phyloP scores from a whole-genome alignment of 2,888 invertebrate genomes.

The Acrobasis repandana region DNA sequence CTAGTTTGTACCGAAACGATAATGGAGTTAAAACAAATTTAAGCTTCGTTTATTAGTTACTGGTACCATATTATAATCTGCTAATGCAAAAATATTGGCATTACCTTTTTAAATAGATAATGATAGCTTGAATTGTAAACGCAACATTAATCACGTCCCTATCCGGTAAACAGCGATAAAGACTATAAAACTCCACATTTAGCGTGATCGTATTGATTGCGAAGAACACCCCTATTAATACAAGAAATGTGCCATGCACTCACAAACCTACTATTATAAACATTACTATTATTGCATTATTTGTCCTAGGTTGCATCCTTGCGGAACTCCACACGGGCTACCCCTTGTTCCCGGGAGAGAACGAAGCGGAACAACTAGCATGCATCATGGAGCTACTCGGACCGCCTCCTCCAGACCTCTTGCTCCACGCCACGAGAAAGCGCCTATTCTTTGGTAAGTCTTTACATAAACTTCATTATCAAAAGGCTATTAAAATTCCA shows the following conservation, averaged over 20 bases:
- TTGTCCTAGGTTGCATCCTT: slow-evolving; percentile 91
- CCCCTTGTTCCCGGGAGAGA: slow-evolving; percentile 97
- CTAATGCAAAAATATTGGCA: too few relatives aligned
- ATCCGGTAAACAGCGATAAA: too few relatives aligned
- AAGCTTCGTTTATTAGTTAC: not conserved
- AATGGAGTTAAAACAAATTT: not conserved
- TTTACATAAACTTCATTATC: not conserved
- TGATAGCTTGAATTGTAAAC: too few relatives aligned
- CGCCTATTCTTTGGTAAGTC: slow-evolving; percentile 91
- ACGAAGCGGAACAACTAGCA: slow-evolving; percentile 97
- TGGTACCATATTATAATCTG: too few relatives aligned
- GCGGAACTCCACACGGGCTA: slow-evolving; percentile 98
- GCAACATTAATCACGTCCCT: too few relatives aligned
- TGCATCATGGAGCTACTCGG: slow-evolving; percentile 98
- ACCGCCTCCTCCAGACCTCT: slow-evolving; percentile 92
- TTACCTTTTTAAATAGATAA: too few relatives aligned
- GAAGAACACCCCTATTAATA: not conserved
- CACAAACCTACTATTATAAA: too few relatives aligned
- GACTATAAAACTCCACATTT: too few relatives aligned
- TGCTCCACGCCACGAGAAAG: slow-evolving; percentile 92
- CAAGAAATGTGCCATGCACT: too few relatives aligned
- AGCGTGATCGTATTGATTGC: too few relatives aligned
- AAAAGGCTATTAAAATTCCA: slow-evolving; percentile 1
- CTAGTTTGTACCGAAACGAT: not conserved
- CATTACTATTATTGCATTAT: slow-evolving; percentile 1